Percentiles rank a stretch among this genome's conserved stretches.
Conservation (phyloP, 1,140 invertebrate species). For the Thalassaphorura encarpata region DNA sequence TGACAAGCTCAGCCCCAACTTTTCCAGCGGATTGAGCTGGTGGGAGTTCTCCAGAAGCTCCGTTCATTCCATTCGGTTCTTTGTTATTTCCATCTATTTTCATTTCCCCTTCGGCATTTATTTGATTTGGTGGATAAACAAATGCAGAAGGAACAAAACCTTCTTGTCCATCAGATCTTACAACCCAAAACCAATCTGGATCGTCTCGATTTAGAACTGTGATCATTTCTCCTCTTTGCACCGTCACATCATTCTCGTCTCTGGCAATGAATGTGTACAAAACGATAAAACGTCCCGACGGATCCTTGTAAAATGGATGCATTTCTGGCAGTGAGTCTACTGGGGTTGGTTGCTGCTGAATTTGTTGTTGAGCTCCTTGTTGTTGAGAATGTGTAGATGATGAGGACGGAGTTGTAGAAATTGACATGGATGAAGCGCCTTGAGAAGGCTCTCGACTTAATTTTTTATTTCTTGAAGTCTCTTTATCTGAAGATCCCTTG, state of each 20-base stretch:
- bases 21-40: slow-evolving; percentile 11
- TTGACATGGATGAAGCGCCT: too few relatives aligned
- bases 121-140: slow-evolving; percentile 75
- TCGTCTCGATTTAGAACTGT: slow-evolving; percentile 84
- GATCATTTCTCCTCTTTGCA: slow-evolving; percentile 86
- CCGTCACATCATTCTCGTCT: slow-evolving; percentile 89
- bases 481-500: too few relatives aligned
- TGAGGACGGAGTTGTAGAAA: too few relatives aligned
- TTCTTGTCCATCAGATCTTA: slow-evolving; percentile 81
- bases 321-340: neutral
- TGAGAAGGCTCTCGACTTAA: too few relatives aligned
- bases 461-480: too few relatives aligned
- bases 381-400: too few relatives aligned
- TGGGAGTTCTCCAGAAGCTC: neutral
- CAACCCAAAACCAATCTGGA: slow-evolving; percentile 92
- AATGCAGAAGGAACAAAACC: slow-evolving; percentile 93
- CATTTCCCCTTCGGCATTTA: neutral
- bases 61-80: neutral
- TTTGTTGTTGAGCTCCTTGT: too few relatives aligned
- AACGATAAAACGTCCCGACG: slow-evolving; percentile 76
- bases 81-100: neutral
- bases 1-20: slow-evolving; percentile 82
- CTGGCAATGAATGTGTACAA: slow-evolving; percentile 84
- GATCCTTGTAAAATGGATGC: slow-evolving; percentile 44
- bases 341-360: slow-evolving; percentile 33